Evolutionary conservation across 37 sponge, comb jelly and placozoan genomes (phyloP), one percentile per base, ranked within the genome.

Genomic region (Oscarella lobularis): DNA sequence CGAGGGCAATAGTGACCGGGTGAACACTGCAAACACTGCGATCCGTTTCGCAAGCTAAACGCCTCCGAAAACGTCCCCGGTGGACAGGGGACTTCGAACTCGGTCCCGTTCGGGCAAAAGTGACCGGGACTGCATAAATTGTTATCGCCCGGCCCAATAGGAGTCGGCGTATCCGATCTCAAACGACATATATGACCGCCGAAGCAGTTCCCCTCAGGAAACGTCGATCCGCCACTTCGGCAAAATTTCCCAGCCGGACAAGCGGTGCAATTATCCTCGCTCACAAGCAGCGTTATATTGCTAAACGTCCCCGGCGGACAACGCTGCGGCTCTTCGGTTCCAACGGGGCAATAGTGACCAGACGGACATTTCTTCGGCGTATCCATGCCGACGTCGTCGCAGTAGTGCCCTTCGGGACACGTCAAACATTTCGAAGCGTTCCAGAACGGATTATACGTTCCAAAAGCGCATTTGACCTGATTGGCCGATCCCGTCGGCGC

Each of bases 221-320:
- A 41, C 6, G 54, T 74, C 75, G 9, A 5, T 60, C 75, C 75
- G 4, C 75, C 75, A 20, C 30, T 74, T 35, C 27, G 73, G 54
- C 75, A 74, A 34, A 60, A 74, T 14, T 37, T 78, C 67, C 81
- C 81, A 38, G 66, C 38, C 14, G 81, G 77, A 78, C 81, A 81
- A 33, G 55, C 67, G 33, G 27, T 78, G 75, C 81, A 81, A 36
- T 81, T 72, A 2, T 2, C 31, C 6, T 20, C 14, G 27, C 37
- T 34, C 6, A n/a, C 39, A 39, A 73, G 76, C n/a, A 38, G 48
- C 3, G 14, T n/a, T 5, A 35, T 2, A 35, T 78, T 67, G 67
- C 80, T 79, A 73, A 31, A 81, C n/a, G 81, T 81, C 41, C 81
- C 81, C 3, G 76, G 74, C 2, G 81, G 81, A 36, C 81, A 81